phyloP scores from a whole-genome alignment of 2,113 vertebrate genomes.

The Mesoclemmys tuberculata region DNA sequence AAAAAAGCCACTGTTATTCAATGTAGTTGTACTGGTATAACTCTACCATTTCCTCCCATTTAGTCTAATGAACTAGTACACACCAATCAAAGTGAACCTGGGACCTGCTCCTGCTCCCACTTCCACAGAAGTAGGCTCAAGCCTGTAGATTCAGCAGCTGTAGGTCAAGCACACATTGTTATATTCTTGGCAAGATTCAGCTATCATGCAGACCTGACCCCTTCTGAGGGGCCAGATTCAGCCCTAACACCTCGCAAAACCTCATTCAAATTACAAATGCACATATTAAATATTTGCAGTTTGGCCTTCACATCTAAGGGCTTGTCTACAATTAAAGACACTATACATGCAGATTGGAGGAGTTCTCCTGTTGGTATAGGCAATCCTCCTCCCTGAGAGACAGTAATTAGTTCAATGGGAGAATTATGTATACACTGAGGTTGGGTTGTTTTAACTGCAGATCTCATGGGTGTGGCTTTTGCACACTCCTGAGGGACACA shows the following conservation, averaged over 20 bases:
- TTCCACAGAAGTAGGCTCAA: neutral
- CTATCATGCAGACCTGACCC: neutral
- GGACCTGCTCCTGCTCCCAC: neutral
- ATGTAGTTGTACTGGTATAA: neutral
- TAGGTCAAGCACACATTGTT: neutral
- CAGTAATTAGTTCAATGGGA: neutral
- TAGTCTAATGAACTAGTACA: neutral
- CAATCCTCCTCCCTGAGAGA: neutral
- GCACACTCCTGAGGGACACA: neutral
- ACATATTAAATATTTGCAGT: neutral
- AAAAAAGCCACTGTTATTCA: neutral
- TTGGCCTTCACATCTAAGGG: neutral
- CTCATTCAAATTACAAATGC: neutral
- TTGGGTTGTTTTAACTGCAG: neutral
- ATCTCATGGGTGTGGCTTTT: neutral
- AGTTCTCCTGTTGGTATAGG: neutral
- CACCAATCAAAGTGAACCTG: neutral
- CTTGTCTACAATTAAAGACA: neutral
- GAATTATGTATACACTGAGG: neutral
- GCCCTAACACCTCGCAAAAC: neutral
- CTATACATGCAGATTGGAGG: neutral
- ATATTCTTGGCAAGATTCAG: neutral
- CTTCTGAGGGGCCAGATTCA: neutral
- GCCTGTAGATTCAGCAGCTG: neutral
- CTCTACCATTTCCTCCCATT: neutral